A percentile compares a stretch with the other conserved stretches of the same genome.
Conservation (phyloP, 2,797 vertebrate genomes). For the Octomys mimax region DNA sequence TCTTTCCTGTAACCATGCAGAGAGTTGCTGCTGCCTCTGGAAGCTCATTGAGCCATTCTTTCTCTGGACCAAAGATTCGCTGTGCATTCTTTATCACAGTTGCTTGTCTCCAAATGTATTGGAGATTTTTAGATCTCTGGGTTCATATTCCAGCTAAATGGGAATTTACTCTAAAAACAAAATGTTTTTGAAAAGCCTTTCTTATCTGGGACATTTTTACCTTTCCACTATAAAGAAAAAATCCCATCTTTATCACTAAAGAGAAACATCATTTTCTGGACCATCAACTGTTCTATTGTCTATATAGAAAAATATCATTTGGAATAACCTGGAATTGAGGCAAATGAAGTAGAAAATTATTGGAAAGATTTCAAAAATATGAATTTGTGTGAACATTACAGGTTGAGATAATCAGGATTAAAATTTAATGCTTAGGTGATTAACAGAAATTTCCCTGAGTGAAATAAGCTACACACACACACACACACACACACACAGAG, state of each 20-base stretch:
- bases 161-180: background rate
- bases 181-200: slow-evolving; percentile 56
- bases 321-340: slow-evolving; percentile 56
- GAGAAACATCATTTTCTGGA: slow-evolving; percentile 70
- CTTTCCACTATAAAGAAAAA: slow-evolving; percentile 32
- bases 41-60: background rate
- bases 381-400: slow-evolving; percentile 45
- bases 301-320: slow-evolving; percentile 64
- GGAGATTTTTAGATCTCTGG: background rate
- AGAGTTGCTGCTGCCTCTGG: background rate
- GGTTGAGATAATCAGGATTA: slow-evolving; percentile 59
- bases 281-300: slow-evolving; percentile 41
- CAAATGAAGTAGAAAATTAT: slow-evolving; percentile 62
- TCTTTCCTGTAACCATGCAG: background rate
- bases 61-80: background rate
- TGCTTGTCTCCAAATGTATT: slow-evolving; percentile 30
- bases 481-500: no score
- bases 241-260: slow-evolving; percentile 66
- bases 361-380: slow-evolving; percentile 50
- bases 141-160: slow-evolving; percentile 49
- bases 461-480: slow-evolving; percentile 14
- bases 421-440: slow-evolving; percentile 36
- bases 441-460: slow-evolving; percentile 60
- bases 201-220: background rate
- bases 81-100: background rate